phyloP scores from a whole-genome alignment of 2,888 invertebrate genomes.

The Volucella inflata region DNA sequence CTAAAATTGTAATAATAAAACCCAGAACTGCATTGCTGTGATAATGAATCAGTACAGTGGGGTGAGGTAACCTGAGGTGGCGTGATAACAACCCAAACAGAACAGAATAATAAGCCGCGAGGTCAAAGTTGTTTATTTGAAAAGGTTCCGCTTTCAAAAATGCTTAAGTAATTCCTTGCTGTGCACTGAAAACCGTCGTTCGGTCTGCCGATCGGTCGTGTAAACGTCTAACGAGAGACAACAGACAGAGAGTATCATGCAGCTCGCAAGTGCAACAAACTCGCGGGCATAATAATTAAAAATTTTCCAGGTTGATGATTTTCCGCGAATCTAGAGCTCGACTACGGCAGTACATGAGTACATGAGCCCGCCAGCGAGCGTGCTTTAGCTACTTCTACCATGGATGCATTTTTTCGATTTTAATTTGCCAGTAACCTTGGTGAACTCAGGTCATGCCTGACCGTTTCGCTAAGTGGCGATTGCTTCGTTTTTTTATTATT shows the following conservation, averaged over 20 bases:
- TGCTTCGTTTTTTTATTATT: conserved; percentile 18
- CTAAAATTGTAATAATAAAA: background rate
- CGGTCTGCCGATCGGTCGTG: background rate
- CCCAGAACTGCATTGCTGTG: background rate
- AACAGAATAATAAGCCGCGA: conserved; percentile 15
- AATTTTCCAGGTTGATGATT: conserved; percentile 69
- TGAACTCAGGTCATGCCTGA: conserved; percentile 76
- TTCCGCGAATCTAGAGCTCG: conserved; percentile 60
- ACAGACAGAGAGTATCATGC: conserved; percentile 42
- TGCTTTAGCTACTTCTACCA: conserved; percentile 8
- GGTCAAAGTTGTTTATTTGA: conserved; percentile 52
- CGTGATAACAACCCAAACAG: conserved; percentile 14
- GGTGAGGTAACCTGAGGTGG: conserved; percentile 5
- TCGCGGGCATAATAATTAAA: conserved; percentile 66
- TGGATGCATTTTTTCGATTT: conserved; percentile 63
- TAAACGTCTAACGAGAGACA: no score
- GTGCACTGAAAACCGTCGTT: conserved; percentile 57
- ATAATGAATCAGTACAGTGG: conserved; percentile 7
- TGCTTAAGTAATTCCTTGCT: conserved; percentile 39
- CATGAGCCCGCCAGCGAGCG: conserved; percentile 10
- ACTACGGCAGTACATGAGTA: conserved; percentile 1
- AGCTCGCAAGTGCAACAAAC: conserved; percentile 67
- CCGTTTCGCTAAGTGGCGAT: conserved; percentile 72
- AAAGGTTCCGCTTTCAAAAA: conserved; percentile 67
- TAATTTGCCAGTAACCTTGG: conserved; percentile 73